Conservation (phyloP, 2,113 vertebrate genomes). For the Rhinoptilus africanus region DNA sequence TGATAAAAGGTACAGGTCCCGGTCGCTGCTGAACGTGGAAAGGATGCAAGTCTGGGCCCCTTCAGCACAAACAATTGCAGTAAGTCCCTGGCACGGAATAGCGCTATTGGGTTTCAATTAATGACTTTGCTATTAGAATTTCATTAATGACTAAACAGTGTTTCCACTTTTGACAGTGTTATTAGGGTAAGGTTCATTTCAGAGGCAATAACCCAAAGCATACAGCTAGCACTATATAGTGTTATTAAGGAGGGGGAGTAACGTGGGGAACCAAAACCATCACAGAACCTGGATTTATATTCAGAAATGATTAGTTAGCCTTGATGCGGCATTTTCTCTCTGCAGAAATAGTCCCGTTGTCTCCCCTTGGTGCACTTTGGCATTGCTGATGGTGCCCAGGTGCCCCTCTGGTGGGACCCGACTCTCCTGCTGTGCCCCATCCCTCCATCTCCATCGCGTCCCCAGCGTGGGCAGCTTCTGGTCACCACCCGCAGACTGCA, state of each 20-base stretch:
- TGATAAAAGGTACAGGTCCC: neutral
- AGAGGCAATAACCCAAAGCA: neutral
- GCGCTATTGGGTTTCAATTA: neutral
- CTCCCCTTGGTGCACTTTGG: neutral
- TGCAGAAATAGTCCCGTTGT: neutral
- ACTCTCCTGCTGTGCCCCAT: neutral
- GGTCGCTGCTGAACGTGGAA: neutral
- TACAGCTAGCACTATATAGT: neutral
- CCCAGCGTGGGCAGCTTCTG: neutral
- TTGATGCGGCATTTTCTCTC: neutral
- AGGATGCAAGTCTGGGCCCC: neutral
- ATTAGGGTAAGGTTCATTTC: slow-evolving; percentile 12
- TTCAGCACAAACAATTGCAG: neutral
- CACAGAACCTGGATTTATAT: neutral
- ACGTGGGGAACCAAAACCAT: neutral
- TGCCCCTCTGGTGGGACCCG: neutral
- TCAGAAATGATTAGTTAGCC: neutral
- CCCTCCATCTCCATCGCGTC: neutral
- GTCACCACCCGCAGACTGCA: neutral
- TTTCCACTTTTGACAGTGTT: neutral
- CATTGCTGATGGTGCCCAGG: neutral
- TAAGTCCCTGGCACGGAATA: neutral
- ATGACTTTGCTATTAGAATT: neutral
- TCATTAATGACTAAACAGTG: slow-evolving; percentile 20
- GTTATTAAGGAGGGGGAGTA: neutral